A percentile compares a stretch with the other conserved stretches of the same genome.
phyloP scores from a whole-genome alignment of 2,888 invertebrate species.

The Deroplatys truncata region DNA sequence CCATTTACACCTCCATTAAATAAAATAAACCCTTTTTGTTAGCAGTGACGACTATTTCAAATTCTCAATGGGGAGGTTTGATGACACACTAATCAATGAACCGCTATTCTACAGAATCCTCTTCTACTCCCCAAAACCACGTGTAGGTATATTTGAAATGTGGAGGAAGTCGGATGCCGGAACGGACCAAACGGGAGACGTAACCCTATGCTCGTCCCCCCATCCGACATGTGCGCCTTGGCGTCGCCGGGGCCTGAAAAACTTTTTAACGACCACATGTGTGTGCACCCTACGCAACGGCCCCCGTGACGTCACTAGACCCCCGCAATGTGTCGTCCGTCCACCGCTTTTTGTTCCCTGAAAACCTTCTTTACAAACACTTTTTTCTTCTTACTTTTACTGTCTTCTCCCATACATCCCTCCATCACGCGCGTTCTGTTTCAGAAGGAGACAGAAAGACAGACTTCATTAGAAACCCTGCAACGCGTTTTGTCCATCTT shows the following conservation, averaged over 20 bases:
- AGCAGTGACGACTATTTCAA: too few relatives aligned
- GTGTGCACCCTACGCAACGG: not conserved
- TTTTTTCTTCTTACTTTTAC: not conserved
- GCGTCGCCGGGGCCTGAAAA: not conserved
- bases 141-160: too few relatives aligned
- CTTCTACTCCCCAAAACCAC: too few relatives aligned
- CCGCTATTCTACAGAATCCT: too few relatives aligned
- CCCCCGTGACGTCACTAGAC: conserved; percentile 5
- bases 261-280: not conserved
- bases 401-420: not conserved
- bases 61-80: too few relatives aligned
- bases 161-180: too few relatives aligned
- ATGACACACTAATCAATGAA: too few relatives aligned
- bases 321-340: conserved; percentile 5
- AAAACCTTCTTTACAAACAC: conserved; percentile 2
- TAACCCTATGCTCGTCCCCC: not conserved
- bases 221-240: not conserved
- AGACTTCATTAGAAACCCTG: not conserved
- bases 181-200: not conserved
- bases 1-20: too few relatives aligned
- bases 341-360: not conserved
- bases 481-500: not conserved
- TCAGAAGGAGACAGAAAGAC: not conserved
- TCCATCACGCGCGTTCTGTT: not conserved
- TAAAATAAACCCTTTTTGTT: too few relatives aligned